Evolutionary conservation across 2,797 vertebrate species (phyloP).

Genomic region (Argyrosomus regius): DNA sequence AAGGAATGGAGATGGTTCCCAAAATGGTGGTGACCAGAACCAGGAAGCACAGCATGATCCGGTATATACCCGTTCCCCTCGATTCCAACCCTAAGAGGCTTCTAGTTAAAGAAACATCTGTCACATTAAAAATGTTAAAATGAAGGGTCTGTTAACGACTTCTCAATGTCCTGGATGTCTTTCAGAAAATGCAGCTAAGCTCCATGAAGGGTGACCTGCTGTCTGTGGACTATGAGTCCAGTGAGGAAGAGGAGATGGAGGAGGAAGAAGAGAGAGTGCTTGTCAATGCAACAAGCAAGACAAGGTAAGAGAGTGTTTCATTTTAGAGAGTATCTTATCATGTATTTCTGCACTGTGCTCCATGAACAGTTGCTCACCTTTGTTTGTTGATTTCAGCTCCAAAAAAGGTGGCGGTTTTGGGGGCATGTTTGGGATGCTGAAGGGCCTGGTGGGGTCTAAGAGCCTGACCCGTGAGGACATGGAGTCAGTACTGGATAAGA

Average conservation of each 20-base stretch:
- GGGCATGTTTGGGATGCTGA: conserved; percentile 98
- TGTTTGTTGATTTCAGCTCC: conserved; percentile 73
- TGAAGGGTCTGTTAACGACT: neutral
- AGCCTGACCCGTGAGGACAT: conserved; percentile 93
- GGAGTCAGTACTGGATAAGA: conserved; percentile 96
- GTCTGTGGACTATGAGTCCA: conserved; percentile 93
- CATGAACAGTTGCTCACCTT: neutral
- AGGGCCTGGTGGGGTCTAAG: conserved; percentile 97
- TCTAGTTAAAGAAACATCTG: neutral
- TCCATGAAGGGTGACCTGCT: conserved; percentile 90
- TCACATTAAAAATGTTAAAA: neutral
- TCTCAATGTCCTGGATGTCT: conserved; percentile 26
- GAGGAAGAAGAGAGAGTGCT: conserved; percentile 70
- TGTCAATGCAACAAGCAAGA: conserved; percentile 66
- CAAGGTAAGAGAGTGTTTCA: conserved; percentile 61
- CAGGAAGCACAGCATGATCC: conserved; percentile 81
- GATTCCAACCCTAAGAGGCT: neutral
- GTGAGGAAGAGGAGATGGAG: conserved; percentile 85
- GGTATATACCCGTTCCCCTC: conserved; percentile 66
- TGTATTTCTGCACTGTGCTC: too few species aligned
- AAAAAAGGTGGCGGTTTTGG: conserved; percentile 90
- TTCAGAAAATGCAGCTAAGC: conserved; percentile 77
- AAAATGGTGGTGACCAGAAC: conserved; percentile 70
- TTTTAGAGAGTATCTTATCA: neutral
- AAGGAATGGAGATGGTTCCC: conserved; percentile 85